Evolutionary conservation across 2,113 vertebrate species (phyloP), one percentile per base, ranked within the genome.

Genomic region (Amazona guildingii): DNA sequence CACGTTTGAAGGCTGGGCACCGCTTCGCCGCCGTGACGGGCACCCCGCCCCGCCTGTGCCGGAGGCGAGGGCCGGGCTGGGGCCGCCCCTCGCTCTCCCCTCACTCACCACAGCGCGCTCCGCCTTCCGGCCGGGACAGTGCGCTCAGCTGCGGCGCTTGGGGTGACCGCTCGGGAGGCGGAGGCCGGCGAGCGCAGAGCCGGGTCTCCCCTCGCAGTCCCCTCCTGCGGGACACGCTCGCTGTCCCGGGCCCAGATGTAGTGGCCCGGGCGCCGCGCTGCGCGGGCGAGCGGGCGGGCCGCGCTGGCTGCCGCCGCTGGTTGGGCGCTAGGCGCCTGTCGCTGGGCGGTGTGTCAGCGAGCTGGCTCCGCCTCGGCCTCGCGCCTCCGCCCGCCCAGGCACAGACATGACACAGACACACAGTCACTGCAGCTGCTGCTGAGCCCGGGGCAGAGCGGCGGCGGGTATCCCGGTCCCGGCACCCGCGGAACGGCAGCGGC

Each of bases 391-490:
- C 97, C 96, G 80, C 94, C 90, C 96, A 93, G 84, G 95, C 95
- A 96, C 97, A 96, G 98, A 97, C 97, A 94, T 94, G 97, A 97
- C 95, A 97, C 95, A 95, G 97, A 93, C 95, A 95, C 97, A 96
- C 87, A 75, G 95, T 64, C 96, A 83, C 96, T 97, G 97, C 97
- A 90, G 97, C 97, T 95, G 97, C 95, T 27, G 93, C 95, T 87
- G 73, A 82, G 91, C 64, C 82, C 49, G 28, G 67, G 93, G 84
- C 69, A 90, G 63, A 83, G 92, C 94, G 87, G 93, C 81, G 69
- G 84, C n/a, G 88, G 75, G 80, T 54, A 75, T 6, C 46, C 77
- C 17, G 82, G 86, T 93, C 37, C 33, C 81, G 77, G 86, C 66
- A 86, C 61, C 37, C 61, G 29, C 33, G 49, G 43, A 89, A 55